phyloP scores from a whole-genome alignment of 2,113 vertebrate genomes.

The Otus sunia region DNA sequence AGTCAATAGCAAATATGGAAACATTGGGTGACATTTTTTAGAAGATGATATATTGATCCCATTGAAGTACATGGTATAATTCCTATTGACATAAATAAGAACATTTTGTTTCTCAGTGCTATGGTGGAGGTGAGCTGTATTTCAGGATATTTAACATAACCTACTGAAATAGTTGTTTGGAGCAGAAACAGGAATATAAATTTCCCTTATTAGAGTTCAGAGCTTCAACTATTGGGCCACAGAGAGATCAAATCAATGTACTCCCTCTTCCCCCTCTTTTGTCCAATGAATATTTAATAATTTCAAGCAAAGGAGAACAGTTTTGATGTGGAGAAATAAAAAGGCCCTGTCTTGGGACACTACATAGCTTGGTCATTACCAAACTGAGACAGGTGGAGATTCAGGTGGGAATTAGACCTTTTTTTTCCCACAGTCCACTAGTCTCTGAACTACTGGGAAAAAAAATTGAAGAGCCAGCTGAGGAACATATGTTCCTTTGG shows the following conservation, averaged over 20 bases:
- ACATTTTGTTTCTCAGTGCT: neutral
- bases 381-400: neutral
- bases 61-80: neutral
- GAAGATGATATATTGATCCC: neutral
- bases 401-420: neutral
- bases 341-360: neutral
- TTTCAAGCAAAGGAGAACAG: neutral
- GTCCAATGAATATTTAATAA: neutral
- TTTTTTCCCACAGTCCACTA: neutral
- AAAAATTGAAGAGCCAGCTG: neutral
- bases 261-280: rapidly evolving
- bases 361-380: neutral
- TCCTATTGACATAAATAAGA: neutral
- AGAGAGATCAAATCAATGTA: neutral
- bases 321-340: neutral
- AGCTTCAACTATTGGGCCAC: neutral
- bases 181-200: neutral
- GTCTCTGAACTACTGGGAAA: neutral
- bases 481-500: neutral
- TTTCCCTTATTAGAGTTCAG: neutral
- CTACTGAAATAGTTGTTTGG: neutral
- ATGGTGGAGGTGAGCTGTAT: neutral
- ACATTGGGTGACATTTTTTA: neutral
- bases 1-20: neutral
- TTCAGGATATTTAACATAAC: neutral